Percentiles rank a stretch among this genome's conserved stretches.
Evolutionary conservation across 2,888 invertebrate genomes (phyloP).

Genomic region (Lasioglossum figueresi): DNA sequence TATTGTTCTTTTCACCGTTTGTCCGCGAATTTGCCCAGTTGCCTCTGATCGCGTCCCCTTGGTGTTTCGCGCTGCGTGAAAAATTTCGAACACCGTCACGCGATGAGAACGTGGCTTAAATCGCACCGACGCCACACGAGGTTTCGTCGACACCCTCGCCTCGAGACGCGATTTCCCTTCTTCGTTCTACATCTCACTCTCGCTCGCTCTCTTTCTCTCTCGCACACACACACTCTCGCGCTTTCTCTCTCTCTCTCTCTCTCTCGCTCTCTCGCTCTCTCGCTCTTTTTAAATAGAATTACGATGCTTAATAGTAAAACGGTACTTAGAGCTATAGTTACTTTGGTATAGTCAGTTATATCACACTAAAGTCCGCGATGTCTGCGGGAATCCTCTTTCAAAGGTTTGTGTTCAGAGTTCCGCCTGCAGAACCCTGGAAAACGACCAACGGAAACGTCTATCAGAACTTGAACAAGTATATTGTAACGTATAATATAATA

Average conservation of each 20-base stretch:
- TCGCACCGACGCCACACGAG: slow-evolving; percentile 18
- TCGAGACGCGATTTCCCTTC: slow-evolving; percentile 4
- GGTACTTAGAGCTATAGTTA: slow-evolving; percentile 59
- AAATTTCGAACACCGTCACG: slow-evolving; percentile 14
- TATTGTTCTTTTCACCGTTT: slow-evolving; percentile 15
- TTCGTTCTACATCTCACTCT: not conserved
- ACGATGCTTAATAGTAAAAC: slow-evolving; percentile 51
- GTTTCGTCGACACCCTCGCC: slow-evolving; percentile 25
- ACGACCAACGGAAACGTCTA: not conserved
- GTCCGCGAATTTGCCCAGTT: not conserved
- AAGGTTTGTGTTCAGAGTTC: slow-evolving; percentile 70
- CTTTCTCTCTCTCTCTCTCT: not conserved
- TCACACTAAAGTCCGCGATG: slow-evolving; percentile 77
- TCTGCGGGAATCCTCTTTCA: slow-evolving; percentile 59
- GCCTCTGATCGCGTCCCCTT: not conserved
- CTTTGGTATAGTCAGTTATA: slow-evolving; percentile 67
- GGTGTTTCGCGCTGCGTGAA: not conserved
- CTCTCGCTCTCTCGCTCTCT: not conserved
- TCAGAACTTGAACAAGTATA: not conserved
- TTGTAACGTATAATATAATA: too few relatives aligned
- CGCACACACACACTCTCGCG: too few relatives aligned
- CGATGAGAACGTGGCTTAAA: not conserved
- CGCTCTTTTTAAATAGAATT: slow-evolving; percentile 24
- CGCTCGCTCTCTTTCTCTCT: not conserved
- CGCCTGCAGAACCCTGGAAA: slow-evolving; percentile 79